Evolutionary conservation across 2,113 vertebrate genomes (phyloP), one percentile per base, ranked within the genome.

Genomic region (Falco punctatus): DNA sequence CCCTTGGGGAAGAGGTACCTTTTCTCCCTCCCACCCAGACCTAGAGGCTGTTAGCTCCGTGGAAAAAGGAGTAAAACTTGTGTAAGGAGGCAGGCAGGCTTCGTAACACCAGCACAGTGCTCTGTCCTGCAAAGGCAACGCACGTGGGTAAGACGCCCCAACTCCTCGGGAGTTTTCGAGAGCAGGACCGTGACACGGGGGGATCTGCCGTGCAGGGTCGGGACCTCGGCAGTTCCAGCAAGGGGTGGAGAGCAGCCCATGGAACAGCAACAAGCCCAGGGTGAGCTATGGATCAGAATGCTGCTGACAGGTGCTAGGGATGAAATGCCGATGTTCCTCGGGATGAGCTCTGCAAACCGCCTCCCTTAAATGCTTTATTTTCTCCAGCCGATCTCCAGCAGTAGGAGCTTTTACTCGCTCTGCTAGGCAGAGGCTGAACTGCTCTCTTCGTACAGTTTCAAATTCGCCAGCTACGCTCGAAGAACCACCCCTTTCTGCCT

Each of bases 401-500:
- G 64, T 33, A 58, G 85, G 73, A 92, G 71, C 67, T 70, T 86
- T 79, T 86, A 82, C 89, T 91, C 83, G 24, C 72, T 94, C 94
- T 61, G 70, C 73, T 73, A 96, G 97, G 87, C 94, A 95, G 66
- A 88, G 46, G 79, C 73, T 94, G 81, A 85, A 81, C 19, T 48
- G 46, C 77, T 93, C 74, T 85, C 70, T 84, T 92, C 38, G 6
- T 75, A 67, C 88, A 90, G 84, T 93, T 97, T 92, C 77, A 92
- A 97, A 95, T 92, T 96, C 71, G 1, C 90, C 86, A 93, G 95
- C 93, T 91, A 90, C 62, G 51, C 84, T 86, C 19, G 4, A 81
- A 97, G 96, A 97, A 78, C 91, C 90, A 90, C 92, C 92, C 93
- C 92, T 90, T 83, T 88, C 65, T 49, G 78, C 91, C 52, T 94